Conservation (phyloP, 2,888 invertebrate genomes). For the Drosophila bunnanda region DNA sequence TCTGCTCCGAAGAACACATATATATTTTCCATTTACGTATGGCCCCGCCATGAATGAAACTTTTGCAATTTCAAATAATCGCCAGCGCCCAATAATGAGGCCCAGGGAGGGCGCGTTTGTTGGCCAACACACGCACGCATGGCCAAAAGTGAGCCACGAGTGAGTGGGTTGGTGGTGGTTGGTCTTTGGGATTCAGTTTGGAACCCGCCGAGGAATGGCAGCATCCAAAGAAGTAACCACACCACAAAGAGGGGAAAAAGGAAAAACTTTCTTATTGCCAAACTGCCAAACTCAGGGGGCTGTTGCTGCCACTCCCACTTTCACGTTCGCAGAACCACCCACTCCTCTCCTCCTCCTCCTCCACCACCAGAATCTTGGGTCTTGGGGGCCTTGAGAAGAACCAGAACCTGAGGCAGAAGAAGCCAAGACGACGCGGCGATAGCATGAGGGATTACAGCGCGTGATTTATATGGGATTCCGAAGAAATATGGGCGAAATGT, state of each 20-base stretch:
- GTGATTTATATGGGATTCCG: slow-evolving; percentile 85
- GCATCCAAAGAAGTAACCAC: slow-evolving; percentile 31
- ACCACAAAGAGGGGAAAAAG: slow-evolving; percentile 59
- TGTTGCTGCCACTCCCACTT: slow-evolving; percentile 21
- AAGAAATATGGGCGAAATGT: slow-evolving; percentile 86
- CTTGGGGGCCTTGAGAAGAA: slow-evolving; percentile 55
- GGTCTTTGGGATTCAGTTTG: slow-evolving; percentile 26
- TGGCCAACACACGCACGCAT: slow-evolving; percentile 62
- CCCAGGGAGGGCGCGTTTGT: slow-evolving; percentile 63
- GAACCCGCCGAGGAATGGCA: slow-evolving; percentile 22
- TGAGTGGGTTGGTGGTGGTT: neutral
- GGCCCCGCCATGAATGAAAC: slow-evolving; percentile 73
- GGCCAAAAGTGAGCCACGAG: slow-evolving; percentile 6
- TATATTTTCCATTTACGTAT: slow-evolving; percentile 72
- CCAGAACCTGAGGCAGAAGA: slow-evolving; percentile 51
- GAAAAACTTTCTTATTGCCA: slow-evolving; percentile 81
- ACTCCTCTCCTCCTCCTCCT: neutral
- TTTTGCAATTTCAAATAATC: slow-evolving; percentile 81
- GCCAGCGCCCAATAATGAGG: slow-evolving; percentile 76
- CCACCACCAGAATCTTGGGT: slow-evolving; percentile 25
- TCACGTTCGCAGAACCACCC: neutral
- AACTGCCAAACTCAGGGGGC: slow-evolving; percentile 74
- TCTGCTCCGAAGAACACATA: slow-evolving; percentile 61
- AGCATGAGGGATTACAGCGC: slow-evolving; percentile 85
- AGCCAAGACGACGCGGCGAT: slow-evolving; percentile 81